These are phyloP conservation scores for Berghia stephanieae DNA, from an alignment of 1,140 invertebrate species.

Conservation along the genomic window DNA sequence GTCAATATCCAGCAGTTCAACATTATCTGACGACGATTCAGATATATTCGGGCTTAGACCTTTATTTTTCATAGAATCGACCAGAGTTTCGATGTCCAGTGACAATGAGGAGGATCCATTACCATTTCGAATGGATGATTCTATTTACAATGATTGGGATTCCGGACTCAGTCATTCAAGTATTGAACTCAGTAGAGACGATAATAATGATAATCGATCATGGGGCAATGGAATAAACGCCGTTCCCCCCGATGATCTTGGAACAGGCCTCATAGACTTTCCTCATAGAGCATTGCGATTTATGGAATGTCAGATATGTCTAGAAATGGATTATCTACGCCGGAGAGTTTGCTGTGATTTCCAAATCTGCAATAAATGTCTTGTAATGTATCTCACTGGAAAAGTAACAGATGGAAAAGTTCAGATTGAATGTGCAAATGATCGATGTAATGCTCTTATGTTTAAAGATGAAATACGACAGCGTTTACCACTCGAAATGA, in stretches of 20 bases:
- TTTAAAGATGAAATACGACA: conserved; percentile 64
- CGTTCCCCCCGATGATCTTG: neutral
- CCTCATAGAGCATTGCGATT: conserved; percentile 26
- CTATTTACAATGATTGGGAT: conserved; percentile 5
- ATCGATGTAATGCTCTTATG: conserved; percentile 53
- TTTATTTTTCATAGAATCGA: no score
- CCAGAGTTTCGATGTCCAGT: no score
- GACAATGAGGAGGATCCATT: no score
- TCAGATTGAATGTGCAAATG: conserved; percentile 62
- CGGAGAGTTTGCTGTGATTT: conserved; percentile 66
- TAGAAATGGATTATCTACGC: conserved; percentile 35
- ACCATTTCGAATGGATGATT: no score
- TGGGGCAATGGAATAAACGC: neutral
- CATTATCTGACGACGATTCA: no score
- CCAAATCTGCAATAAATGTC: conserved; percentile 61
- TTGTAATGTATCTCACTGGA: conserved; percentile 54
- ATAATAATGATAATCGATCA: conserved; percentile 7
- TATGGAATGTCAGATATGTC: conserved; percentile 51
- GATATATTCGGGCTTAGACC: no score
- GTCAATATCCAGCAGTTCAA: no score
- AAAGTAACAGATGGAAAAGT: conserved; percentile 58
- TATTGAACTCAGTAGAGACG: neutral
- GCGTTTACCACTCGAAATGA: conserved; percentile 48
- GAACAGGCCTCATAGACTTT: conserved; percentile 9
- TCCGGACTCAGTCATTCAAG: neutral